Conservation (phyloP, 2,888 invertebrate species). For the Proisotoma minuta region DNA sequence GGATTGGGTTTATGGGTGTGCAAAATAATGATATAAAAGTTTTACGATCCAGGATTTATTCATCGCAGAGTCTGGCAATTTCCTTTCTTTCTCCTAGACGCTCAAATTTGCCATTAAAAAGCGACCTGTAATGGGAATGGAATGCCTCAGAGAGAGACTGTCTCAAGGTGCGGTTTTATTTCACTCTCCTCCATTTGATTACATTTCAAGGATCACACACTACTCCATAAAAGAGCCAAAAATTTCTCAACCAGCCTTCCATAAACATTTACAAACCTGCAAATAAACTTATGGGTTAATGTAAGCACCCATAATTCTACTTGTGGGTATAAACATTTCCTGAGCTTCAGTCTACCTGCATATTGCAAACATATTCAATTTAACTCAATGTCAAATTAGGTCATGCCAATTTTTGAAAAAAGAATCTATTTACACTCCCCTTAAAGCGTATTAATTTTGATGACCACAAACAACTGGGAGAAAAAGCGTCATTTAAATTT, state of each 20-base stretch:
- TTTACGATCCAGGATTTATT: slow-evolving; percentile 43
- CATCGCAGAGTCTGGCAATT: slow-evolving; percentile 31
- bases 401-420: too few relatives aligned
- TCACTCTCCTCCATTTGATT: slow-evolving; percentile 27
- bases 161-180: slow-evolving; percentile 27
- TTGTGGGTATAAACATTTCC: too few relatives aligned
- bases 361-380: too few relatives aligned
- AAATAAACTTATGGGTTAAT: slow-evolving; percentile 16
- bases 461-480: too few relatives aligned
- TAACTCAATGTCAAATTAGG: too few relatives aligned
- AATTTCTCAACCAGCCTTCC: background rate
- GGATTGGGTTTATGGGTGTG: slow-evolving; percentile 12
- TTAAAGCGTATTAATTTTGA: too few relatives aligned
- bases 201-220: slow-evolving; percentile 14
- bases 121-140: slow-evolving; percentile 21
- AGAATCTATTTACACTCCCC: too few relatives aligned
- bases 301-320: slow-evolving; percentile 6
- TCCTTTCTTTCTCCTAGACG: slow-evolving; percentile 22
- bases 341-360: too few relatives aligned
- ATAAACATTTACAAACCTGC: slow-evolving; percentile 16
- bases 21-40: slow-evolving; percentile 45
- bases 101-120: background rate
- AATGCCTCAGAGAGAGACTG: slow-evolving; percentile 21
- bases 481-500: too few relatives aligned
- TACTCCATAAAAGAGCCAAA: slow-evolving; percentile 1